A percentile compares a stretch with the other conserved stretches of the same genome.
Evolutionary conservation across 2,888 invertebrate genomes (phyloP).

Genomic region (Amaurobius ferox): DNA sequence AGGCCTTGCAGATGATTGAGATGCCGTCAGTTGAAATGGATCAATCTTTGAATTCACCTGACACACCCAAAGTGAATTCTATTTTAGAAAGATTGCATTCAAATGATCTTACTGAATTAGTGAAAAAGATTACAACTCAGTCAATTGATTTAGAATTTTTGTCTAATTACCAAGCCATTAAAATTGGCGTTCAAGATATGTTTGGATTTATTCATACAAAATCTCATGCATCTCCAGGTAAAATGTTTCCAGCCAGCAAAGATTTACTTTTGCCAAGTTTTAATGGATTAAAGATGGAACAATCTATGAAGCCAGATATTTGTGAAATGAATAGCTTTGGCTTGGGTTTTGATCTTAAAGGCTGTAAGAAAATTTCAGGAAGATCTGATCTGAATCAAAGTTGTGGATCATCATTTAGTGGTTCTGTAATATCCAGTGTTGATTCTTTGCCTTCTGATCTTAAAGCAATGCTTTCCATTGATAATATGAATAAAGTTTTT

Average conservation of each 20-base stretch:
- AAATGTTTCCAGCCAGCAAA: constrained; percentile 82
- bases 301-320: constrained; percentile 90
- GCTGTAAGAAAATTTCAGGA: constrained; percentile 98
- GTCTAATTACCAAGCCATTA: constrained; percentile 97
- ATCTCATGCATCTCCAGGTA: constrained; percentile 80
- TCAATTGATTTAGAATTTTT: constrained; percentile 96
- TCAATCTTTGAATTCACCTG: constrained; percentile 92
- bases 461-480: constrained; percentile 88
- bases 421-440: constrained; percentile 82
- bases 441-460: constrained; percentile 85
- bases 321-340: constrained; percentile 75
- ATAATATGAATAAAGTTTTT: constrained; percentile 86
- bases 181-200: constrained; percentile 92
- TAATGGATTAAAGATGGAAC: constrained; percentile 83
- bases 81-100: constrained; percentile 94
- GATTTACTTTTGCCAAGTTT: constrained; percentile 83
- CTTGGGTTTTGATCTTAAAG: constrained; percentile 83
- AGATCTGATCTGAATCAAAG: constrained; percentile 82
- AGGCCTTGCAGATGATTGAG: constrained; percentile 93
- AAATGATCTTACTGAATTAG: constrained; percentile 94
- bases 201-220: constrained; percentile 95
- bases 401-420: constrained; percentile 69
- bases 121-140: constrained; percentile 91
- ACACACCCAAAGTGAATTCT: constrained; percentile 91
- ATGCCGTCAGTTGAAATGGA: constrained; percentile 95